Base-by-base conservation (phyloP, 1,140 invertebrate species). In the Drosophila melanica region DNA sequence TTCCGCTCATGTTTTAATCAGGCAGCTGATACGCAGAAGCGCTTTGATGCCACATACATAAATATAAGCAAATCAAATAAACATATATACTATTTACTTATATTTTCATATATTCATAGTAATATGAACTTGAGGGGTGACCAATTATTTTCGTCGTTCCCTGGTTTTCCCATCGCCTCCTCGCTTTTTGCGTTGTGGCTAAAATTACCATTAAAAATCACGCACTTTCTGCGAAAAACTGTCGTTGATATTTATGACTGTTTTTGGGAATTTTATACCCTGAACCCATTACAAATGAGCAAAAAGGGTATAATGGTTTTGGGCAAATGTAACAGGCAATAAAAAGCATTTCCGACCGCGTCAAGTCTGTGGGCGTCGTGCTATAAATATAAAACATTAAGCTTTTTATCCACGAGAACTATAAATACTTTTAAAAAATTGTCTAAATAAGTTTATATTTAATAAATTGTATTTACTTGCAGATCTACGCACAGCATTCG, bases 401-500 rank as follows among this genome's bases (percentile, higher is more conserved):
- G 30, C 9, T 33, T 33, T 33, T 33, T 33, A 33, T 9, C 30
- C 9, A 33, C 1, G 7, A 6, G 30, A 7, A 8, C 30, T 33
- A 33, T 4, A 27, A 27, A 27, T 33, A 35, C 8, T 10, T 35
- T 35, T 35, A 10, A 9, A 35, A 35, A 9, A 35, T 35, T 35
- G 4, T 7, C 27, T 27, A 27, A 27, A 27, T 27, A 27, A 0
- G 0, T 60, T 42, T 35, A 7, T 2, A 5, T 35, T 27, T 27
- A 5, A 6, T 23, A 53, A 10, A 48, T 48, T 64, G 70, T 54
- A 18, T 66, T 55, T 69, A 23, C 55, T 93, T 93, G 0, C 92
- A 96, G 95, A 96, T 91, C 92, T 96, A 65, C 93, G 95, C 75
- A 95, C 94, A 78, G 95, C 95, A 42, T 96, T 96, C 91, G 94